These are phyloP conservation scores for Vulpes vulpes DNA, from an alignment of 2,113 vertebrate species.

Conservation along the genomic window DNA sequence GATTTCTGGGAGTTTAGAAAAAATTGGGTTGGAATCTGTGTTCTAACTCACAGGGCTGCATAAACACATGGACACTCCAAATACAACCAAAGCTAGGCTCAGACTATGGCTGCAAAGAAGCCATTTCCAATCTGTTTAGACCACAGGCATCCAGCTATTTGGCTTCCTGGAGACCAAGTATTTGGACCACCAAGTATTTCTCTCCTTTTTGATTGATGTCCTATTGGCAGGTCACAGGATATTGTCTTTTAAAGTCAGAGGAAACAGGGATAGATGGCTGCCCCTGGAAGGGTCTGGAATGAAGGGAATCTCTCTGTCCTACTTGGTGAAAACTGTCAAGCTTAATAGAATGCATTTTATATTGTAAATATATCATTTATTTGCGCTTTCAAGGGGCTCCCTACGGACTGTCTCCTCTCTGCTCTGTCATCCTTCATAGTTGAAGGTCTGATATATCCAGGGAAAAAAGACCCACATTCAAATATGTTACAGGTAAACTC, in stretches of 20 bases:
- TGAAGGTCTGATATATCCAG: not conserved
- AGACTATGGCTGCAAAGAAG: too few species aligned
- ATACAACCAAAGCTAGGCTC: not conserved
- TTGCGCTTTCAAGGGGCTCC: not conserved
- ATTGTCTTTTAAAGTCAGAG: conserved; percentile 19
- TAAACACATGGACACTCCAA: not conserved
- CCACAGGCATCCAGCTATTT: not conserved
- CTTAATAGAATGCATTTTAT: not conserved
- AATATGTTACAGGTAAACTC: not conserved
- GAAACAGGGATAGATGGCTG: not conserved
- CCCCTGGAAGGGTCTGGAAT: too few species aligned
- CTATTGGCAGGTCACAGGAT: not conserved
- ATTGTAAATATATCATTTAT: not conserved
- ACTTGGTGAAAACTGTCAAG: not conserved
- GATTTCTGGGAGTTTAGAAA: not conserved
- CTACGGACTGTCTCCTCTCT: not conserved
- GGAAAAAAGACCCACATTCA: not conserved
- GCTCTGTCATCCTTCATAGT: not conserved
- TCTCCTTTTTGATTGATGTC: not conserved
- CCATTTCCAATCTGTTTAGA: not conserved
- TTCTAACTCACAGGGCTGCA: not conserved
- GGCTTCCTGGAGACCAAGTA: not conserved
- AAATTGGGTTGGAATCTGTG: not conserved
- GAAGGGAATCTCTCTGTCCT: not conserved
- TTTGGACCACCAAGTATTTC: not conserved